Evolutionary conservation across 2,113 vertebrate species (phyloP).

Genomic region (Corythornis cristatus): DNA sequence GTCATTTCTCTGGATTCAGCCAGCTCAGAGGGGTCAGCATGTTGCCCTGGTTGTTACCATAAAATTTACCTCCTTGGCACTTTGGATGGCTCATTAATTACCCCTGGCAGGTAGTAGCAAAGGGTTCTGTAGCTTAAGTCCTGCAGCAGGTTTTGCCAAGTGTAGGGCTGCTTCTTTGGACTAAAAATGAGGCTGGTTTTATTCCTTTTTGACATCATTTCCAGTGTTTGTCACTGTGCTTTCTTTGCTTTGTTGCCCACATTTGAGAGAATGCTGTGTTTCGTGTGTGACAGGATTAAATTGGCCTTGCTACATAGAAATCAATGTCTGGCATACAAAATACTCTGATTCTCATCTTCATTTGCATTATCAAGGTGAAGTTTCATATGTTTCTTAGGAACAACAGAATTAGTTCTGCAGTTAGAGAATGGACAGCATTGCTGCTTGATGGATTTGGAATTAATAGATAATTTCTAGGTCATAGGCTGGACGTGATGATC

Average conservation of each 20-base stretch:
- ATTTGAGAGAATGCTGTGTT: neutral
- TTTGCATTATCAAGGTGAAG: neutral
- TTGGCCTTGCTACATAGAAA: neutral
- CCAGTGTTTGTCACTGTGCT: neutral
- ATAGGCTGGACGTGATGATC: too few relatives aligned
- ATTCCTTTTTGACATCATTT: neutral
- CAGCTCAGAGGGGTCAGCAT: slow-evolving; percentile 4
- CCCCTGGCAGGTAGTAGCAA: neutral
- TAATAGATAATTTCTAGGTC: neutral
- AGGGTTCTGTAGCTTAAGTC: neutral
- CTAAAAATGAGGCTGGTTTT: neutral
- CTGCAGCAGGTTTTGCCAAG: slow-evolving; percentile 22
- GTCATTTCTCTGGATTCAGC: slow-evolving; percentile 25
- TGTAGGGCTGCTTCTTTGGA: neutral
- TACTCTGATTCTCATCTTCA: neutral
- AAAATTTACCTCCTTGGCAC: neutral
- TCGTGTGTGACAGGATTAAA: neutral
- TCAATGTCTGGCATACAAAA: neutral
- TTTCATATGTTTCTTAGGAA: neutral
- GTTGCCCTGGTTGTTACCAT: slow-evolving; percentile 25
- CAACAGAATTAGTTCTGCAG: too few relatives aligned
- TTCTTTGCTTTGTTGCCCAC: neutral
- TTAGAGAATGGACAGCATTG: too few relatives aligned
- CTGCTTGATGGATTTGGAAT: neutral
- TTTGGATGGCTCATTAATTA: slow-evolving; percentile 42